Base-by-base conservation (phyloP, 2,888 invertebrate species). In the Xestia sexstrigata region DNA sequence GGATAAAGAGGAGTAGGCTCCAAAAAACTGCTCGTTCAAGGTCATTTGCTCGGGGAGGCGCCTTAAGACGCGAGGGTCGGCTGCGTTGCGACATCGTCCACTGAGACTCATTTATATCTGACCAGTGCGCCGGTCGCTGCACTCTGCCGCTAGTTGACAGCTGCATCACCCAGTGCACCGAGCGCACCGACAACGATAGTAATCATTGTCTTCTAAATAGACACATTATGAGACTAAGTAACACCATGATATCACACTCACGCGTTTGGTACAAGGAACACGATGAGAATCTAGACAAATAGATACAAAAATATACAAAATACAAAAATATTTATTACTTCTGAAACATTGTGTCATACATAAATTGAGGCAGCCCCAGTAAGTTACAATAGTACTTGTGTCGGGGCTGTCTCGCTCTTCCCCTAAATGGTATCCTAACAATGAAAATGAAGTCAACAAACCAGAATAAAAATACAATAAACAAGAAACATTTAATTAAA, bases 21-120 rank as follows among this genome's bases (percentile, higher is more conserved):
- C n/a, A n/a, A n/a, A n/a, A n/a, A n/a, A n/a, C n/a, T n/a, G n/a
- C n/a, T n/a, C n/a, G n/a, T n/a, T n/a, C n/a, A n/a, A n/a, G n/a
- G n/a, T n/a, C n/a, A n/a, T n/a, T n/a, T n/a, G n/a, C n/a, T n/a
- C n/a, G n/a, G n/a, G n/a, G n/a, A n/a, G n/a, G n/a, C n/a, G n/a
- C n/a, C n/a, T n/a, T n/a, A n/a, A 67, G 80, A 49, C 13, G n/a
- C 35, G 82, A 30, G 68, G 75, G 58, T 45, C 47, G 82, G 39
- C 39, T 17, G 13, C 55, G 55, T 73, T 84, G 74, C 81, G 81
- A 66, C 81, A 83, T 15, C 65, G 73, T 52, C 42, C 26, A n/a
- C 52, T 66, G 39, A 26, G 39, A 8, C 58, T 45, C 49, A 11
- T 26, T 78, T 83, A 83, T 69, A 79, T 26, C 17, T 23, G 60